phyloP scores from a whole-genome alignment of 2,888 invertebrate genomes.

The Prosapia bicincta region DNA sequence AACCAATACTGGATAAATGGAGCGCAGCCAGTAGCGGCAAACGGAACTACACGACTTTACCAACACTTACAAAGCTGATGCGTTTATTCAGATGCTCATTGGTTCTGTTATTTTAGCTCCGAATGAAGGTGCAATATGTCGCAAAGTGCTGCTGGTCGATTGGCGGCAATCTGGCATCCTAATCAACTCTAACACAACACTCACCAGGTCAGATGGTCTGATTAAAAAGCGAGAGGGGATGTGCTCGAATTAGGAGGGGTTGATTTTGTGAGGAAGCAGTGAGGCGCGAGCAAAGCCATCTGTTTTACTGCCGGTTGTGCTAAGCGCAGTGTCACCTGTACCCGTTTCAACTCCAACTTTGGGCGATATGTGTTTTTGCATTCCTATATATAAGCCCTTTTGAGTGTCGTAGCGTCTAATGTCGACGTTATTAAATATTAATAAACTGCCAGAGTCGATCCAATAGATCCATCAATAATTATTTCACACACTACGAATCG shows the following conservation, averaged over 20 bases:
- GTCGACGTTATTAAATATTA: no score
- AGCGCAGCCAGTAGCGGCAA: no score
- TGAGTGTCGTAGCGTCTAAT: no score
- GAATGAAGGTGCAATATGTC: background rate
- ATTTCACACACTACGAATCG: no score
- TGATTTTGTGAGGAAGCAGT: background rate
- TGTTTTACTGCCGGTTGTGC: background rate
- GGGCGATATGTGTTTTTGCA: no score
- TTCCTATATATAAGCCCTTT: no score
- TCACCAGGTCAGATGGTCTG: constrained; percentile 2
- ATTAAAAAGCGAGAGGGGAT: background rate
- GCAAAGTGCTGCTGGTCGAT: background rate
- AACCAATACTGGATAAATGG: no score
- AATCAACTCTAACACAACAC: background rate
- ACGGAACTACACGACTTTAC: no score
- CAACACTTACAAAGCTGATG: no score
- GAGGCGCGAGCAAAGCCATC: background rate
- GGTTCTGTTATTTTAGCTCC: background rate
- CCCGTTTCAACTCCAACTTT: no score
- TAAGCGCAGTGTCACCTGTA: background rate
- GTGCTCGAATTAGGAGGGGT: background rate
- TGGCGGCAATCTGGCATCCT: background rate
- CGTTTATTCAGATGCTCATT: background rate
- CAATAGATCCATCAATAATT: no score
- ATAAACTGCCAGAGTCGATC: no score